Conservation (phyloP, 1,140 invertebrate species). For the Dendrolimus punctatus region DNA sequence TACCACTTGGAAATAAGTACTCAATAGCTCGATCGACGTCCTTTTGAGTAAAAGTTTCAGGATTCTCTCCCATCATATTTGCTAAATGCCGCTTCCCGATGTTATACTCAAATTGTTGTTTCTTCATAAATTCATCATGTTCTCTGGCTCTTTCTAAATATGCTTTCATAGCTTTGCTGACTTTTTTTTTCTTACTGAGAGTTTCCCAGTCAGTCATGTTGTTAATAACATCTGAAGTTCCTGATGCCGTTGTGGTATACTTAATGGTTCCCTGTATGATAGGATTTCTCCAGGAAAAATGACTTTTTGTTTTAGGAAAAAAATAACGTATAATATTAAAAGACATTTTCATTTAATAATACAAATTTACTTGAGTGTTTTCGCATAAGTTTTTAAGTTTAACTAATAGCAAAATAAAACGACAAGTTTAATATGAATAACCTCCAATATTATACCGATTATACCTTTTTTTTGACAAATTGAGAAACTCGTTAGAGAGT, state of each 20-base stretch:
- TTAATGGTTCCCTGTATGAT: constrained; percentile 6
- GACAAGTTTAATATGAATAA: too few species aligned
- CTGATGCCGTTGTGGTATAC: constrained; percentile 29
- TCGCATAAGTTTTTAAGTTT: too few species aligned
- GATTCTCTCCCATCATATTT: constrained; percentile 98
- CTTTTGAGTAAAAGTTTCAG: constrained; percentile 88
- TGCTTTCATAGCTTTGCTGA: constrained; percentile 90
- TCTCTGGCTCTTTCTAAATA: constrained; percentile 87
- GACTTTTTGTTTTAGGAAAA: constrained; percentile 10
- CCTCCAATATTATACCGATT: too few species aligned
- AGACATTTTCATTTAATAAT: constrained; percentile 11
- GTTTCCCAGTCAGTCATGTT: constrained; percentile 58
- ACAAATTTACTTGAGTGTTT: not conserved
- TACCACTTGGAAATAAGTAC: constrained; percentile 94
- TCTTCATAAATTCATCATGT: constrained; percentile 89
- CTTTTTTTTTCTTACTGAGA: constrained; percentile 73
- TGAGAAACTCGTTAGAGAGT: too few species aligned
- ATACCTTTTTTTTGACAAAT: too few species aligned
- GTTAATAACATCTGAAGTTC: constrained; percentile 27
- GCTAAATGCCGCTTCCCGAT: constrained; percentile 96
- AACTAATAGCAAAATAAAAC: too few species aligned
- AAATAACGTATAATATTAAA: constrained; percentile 7
- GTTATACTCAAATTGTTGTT: constrained; percentile 87
- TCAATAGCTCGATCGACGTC: constrained; percentile 90
- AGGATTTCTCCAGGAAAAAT: constrained; percentile 7